Base-by-base conservation (phyloP, 2,113 vertebrate species). In the Zingel zingel region DNA sequence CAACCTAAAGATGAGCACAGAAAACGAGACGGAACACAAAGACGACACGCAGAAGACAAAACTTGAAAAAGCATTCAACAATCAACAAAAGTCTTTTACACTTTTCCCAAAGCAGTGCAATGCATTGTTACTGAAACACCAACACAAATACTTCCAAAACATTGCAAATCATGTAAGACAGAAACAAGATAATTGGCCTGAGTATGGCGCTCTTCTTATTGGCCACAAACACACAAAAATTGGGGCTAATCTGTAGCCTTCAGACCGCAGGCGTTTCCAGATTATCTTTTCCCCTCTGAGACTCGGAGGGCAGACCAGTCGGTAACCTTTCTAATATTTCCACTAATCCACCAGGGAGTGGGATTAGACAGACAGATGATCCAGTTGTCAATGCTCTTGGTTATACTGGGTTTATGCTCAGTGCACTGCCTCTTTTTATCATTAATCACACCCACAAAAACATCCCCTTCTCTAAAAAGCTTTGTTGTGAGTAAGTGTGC, bases 1-100 rank as follows among this genome's bases (percentile, higher is more conserved):
- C 90, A 99, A 94, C 95, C 98, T 99, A 58, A 30, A 67, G 90
- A 53, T 56, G 21, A 53, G 54, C 27, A 77, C 4, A 66, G 56
- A 39, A 56, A 23, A 82, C 12, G 18, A 45, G 33, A 56, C 19
- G 48, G 10, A 65, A 39, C 53, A 19, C 45, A 62, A n/a, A 47
- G 39, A 15, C 4, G 7, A 47, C 70, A 73, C 23, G n/a, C 21
- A 36, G 53, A 30, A 23, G 23, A 71, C 19, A 59, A 50, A 43
- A 16, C 1, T 63, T 61, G 2, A 59, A 78, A 19, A 51, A 47
- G 21, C 13, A 43, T 9, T 16, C 16, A 50, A 69, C 45, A 67
- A 1, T 36, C 45, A 50, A 30, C 30, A 25, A 23, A 54, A 14
- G 19, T 13, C 7, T 21, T 21, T 15, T 53, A 18, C 2, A 2